Evolutionary conservation across 2,113 vertebrate species (phyloP).

Genomic region (Leiothrix lutea): DNA sequence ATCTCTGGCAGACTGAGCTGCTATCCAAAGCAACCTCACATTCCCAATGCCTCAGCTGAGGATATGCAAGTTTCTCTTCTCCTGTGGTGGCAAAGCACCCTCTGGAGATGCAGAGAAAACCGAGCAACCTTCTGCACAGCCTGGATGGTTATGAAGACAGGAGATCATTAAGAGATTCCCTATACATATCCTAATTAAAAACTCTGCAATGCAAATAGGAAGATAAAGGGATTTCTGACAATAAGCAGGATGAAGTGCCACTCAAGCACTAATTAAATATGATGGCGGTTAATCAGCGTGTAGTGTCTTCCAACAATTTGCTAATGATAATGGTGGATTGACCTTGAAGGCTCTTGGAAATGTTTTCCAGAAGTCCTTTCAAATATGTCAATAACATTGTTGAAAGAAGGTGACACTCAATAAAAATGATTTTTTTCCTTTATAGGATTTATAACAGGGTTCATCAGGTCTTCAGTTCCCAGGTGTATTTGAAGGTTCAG

Average conservation of each 20-base stretch:
- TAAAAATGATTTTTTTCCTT: not conserved
- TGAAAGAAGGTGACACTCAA: not conserved
- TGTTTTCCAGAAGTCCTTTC: constrained; percentile 1
- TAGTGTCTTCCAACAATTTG: constrained; percentile 39
- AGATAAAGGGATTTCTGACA: constrained; percentile 68
- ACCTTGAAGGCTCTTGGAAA: constrained; percentile 26
- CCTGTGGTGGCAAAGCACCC: not conserved
- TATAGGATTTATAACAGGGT: not conserved
- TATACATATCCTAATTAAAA: constrained; percentile 69
- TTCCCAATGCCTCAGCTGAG: not conserved
- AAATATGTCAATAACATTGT: not conserved
- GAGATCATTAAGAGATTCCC: constrained; percentile 64
- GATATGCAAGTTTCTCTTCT: not conserved
- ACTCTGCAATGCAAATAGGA: constrained; percentile 52
- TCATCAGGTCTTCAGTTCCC: not conserved
- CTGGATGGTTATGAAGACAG: constrained; percentile 32
- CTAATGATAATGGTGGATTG: constrained; percentile 20
- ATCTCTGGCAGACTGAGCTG: not conserved
- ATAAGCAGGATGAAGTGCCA: constrained; percentile 63
- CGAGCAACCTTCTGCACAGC: not conserved
- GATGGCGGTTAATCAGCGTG: constrained; percentile 65
- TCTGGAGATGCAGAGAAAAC: constrained; percentile 17
- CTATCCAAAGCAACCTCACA: not conserved
- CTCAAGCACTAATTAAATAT: constrained; percentile 66
- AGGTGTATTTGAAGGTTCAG: not conserved